Evolutionary conservation across 2,888 invertebrate species (phyloP), one percentile per base, ranked within the genome.

Genomic region (Cryptus armator): DNA sequence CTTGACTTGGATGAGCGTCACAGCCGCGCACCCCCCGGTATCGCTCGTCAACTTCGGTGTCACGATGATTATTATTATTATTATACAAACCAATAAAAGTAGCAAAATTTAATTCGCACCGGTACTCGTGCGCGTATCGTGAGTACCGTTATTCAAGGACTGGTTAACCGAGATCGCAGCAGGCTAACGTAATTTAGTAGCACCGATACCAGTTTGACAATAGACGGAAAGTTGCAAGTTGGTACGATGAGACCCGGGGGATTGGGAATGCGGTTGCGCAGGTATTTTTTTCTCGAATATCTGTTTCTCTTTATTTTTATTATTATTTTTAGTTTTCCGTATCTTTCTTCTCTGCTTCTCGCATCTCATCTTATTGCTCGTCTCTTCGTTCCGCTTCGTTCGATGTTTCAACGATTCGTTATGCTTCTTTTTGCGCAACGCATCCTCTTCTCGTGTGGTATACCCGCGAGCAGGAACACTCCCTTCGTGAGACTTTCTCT

Each of bases 181-280:
- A 37, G 9, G 6, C 37, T 5, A 37, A 37, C 37, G 37, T 9
- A 3, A 51, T 51, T 51, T 16, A n/a, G 10, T 5, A 51, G 10
- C 51, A 51, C 14, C 16, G 51, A n/a, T 51, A 51, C 16, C n/a
- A n/a, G 32, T 29, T 14, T 14, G 29, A 68, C 48, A 68, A 46
- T 37, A 37, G 32, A 9, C 48, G 29, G 48, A 29, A 68, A 68
- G 48, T 68, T 14, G 14, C 71, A 43, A 43, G 10, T 37, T 16
- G 43, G 12, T 37, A 5, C n/a, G 12, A 53, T 56, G n/a, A 29
- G 37, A 9, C 7, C 0, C 37, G 37, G 37, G 37, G 37, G 76
- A 67, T 29, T 51, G 43, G 24, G 67, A 67, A 43, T 66, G 66
- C 66, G 66, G 67, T 44, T 56, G 37, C 44, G n/a, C 37, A 67